Evolutionary conservation across 2,797 vertebrate genomes (phyloP).

Genomic region (Argyrosomus regius): DNA sequence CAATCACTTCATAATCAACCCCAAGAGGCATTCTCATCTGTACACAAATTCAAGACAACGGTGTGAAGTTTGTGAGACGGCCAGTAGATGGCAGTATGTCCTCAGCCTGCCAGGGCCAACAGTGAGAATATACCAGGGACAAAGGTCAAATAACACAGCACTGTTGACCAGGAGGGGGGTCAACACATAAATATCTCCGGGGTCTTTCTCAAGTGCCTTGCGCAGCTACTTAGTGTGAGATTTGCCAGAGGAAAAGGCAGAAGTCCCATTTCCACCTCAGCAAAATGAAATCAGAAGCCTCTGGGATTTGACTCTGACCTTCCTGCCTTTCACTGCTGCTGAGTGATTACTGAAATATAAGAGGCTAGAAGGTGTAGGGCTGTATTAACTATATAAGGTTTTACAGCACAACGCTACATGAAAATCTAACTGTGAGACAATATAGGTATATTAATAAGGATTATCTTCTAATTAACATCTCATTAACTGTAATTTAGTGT

Average conservation of each 20-base stretch:
- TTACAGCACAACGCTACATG: slow-evolving; percentile 4
- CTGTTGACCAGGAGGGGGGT: slow-evolving; percentile 70
- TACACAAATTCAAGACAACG: background rate
- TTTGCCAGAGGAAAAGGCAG: slow-evolving; percentile 78
- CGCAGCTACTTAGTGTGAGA: slow-evolving; percentile 77
- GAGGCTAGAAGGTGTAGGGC: slow-evolving; percentile 46
- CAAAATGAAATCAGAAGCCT: slow-evolving; percentile 84
- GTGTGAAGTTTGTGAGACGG: slow-evolving; percentile 4
- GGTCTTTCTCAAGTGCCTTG: slow-evolving; percentile 70
- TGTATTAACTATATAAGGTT: slow-evolving; percentile 34
- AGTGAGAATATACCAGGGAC: slow-evolving; percentile 43
- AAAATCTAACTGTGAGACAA: slow-evolving; percentile 12
- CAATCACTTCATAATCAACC: slow-evolving; percentile 51
- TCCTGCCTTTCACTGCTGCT: slow-evolving; percentile 58
- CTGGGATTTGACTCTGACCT: slow-evolving; percentile 76
- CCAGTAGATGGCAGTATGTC: slow-evolving; percentile 82
- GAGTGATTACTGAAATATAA: slow-evolving; percentile 73
- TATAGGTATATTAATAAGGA: slow-evolving; percentile 37
- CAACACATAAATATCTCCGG: slow-evolving; percentile 78
- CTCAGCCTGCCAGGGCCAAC: slow-evolving; percentile 43
- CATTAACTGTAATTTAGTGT: slow-evolving; percentile 35
- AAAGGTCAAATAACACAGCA: slow-evolving; percentile 76
- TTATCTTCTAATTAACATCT: slow-evolving; percentile 38
- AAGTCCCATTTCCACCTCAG: slow-evolving; percentile 78
- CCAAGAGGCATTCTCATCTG: slow-evolving; percentile 27